Conservation (phyloP, 2,888 invertebrate genomes). For the Plemyria rubiginata region DNA sequence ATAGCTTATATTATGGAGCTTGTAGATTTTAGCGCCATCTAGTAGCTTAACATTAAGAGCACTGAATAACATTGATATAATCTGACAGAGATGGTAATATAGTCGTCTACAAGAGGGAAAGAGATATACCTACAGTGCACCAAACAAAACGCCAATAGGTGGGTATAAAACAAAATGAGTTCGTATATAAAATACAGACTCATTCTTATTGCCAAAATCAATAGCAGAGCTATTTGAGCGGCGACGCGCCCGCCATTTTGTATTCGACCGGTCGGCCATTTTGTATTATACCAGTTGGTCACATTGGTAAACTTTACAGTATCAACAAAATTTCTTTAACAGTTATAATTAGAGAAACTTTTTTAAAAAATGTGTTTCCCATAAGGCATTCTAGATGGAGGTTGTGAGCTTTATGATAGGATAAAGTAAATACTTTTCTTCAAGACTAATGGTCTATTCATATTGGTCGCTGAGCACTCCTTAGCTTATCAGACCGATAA, state of each 20-base stretch:
- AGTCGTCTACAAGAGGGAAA: constrained; percentile 39
- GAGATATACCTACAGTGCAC: constrained; percentile 43
- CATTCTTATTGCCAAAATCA: constrained; percentile 36
- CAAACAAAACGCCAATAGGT: constrained; percentile 47
- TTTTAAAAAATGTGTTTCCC: no score
- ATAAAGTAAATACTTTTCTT: no score
- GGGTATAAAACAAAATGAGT: constrained; percentile 40
- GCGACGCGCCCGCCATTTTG: constrained; percentile 40
- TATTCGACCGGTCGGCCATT: constrained; percentile 19
- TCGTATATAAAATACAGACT: constrained; percentile 15
- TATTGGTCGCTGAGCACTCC: no score
- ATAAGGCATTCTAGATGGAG: no score
- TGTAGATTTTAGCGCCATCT: constrained; percentile 37
- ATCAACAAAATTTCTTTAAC: not conserved
- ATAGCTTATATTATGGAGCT: constrained; percentile 33
- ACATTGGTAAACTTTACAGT: not conserved
- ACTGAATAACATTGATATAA: constrained; percentile 35
- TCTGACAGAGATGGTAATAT: constrained; percentile 42
- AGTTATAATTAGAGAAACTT: not conserved
- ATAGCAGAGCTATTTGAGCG: constrained; percentile 42
- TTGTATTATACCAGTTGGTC: constrained; percentile 17
- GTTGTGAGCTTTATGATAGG: no score
- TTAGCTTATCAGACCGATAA: no score
- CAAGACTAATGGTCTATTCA: no score
- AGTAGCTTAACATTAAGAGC: constrained; percentile 35